phyloP scores from a whole-genome alignment of 2,113 vertebrate species.

The Strigops habroptila region DNA sequence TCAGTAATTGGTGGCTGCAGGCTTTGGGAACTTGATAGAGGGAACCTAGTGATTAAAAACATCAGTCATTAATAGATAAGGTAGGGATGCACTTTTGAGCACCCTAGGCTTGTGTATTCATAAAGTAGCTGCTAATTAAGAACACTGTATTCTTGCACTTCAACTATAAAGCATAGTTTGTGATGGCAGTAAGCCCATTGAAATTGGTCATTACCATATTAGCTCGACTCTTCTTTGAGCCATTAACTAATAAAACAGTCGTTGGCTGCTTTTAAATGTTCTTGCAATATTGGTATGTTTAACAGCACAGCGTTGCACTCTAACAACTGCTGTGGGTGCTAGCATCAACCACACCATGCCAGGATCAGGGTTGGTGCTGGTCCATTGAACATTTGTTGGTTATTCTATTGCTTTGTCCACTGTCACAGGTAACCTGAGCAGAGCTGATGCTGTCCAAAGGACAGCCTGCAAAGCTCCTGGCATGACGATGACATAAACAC shows the following conservation, averaged over 20 bases:
- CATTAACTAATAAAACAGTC: constrained; percentile 68
- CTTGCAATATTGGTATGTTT: neutral
- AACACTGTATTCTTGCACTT: constrained; percentile 14
- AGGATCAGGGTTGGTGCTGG: neutral
- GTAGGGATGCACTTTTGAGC: neutral
- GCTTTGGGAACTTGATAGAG: neutral
- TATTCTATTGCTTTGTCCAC: neutral
- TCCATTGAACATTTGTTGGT: neutral
- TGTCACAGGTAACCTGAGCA: neutral
- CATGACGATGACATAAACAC: neutral
- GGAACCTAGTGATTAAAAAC: neutral
- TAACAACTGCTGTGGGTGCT: neutral
- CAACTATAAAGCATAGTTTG: constrained; percentile 46
- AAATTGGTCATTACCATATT: constrained; percentile 60
- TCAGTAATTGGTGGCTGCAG: neutral
- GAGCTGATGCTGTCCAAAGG: neutral
- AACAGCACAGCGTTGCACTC: neutral
- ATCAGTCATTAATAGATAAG: neutral
- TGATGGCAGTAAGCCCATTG: constrained; percentile 44
- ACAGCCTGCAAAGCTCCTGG: neutral
- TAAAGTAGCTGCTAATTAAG: constrained; percentile 65
- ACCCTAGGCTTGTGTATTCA: neutral
- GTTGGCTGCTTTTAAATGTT: constrained; percentile 60
- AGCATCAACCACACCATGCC: neutral
- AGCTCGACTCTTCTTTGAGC: constrained; percentile 48